Evolutionary conservation across 2,888 invertebrate genomes (phyloP).

Genomic region (Amblyteles armatorius): DNA sequence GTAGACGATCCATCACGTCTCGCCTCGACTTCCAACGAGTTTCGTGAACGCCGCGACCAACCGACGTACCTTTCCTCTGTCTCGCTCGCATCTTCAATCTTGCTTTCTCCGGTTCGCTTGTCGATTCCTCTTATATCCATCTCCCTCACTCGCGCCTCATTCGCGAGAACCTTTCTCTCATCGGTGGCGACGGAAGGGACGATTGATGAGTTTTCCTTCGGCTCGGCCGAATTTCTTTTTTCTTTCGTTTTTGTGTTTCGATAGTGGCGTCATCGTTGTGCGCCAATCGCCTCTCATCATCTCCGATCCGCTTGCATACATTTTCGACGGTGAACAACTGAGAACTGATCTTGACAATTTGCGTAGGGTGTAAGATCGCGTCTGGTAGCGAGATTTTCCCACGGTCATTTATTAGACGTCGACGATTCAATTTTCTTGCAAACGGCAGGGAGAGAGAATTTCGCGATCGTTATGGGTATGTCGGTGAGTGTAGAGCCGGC

Average conservation of each 20-base stretch:
- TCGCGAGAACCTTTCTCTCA: constrained; percentile 45
- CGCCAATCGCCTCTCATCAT: background rate
- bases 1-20: constrained; percentile 64
- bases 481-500: constrained; percentile 1
- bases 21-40: constrained; percentile 56
- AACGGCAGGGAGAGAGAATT: constrained; percentile 52
- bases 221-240: constrained; percentile 20
- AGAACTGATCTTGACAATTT: background rate
- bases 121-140: constrained; percentile 29
- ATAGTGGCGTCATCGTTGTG: background rate
- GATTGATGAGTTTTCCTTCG: constrained; percentile 70
- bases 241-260: background rate
- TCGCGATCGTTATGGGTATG: constrained; percentile 37
- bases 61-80: constrained; percentile 53
- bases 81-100: constrained; percentile 64
- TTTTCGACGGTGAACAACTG: background rate
- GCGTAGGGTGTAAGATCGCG: background rate
- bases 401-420: constrained; percentile 46
- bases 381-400: constrained; percentile 42
- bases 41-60: constrained; percentile 63
- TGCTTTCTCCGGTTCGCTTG: constrained; percentile 57
- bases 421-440: constrained; percentile 60
- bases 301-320: background rate
- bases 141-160: constrained; percentile 39
- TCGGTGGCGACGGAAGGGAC: constrained; percentile 66